Percentiles rank a stretch among this genome's conserved stretches.
Conservation (phyloP, 2,113 vertebrate species). For the Leucoraja erinaceus region DNA sequence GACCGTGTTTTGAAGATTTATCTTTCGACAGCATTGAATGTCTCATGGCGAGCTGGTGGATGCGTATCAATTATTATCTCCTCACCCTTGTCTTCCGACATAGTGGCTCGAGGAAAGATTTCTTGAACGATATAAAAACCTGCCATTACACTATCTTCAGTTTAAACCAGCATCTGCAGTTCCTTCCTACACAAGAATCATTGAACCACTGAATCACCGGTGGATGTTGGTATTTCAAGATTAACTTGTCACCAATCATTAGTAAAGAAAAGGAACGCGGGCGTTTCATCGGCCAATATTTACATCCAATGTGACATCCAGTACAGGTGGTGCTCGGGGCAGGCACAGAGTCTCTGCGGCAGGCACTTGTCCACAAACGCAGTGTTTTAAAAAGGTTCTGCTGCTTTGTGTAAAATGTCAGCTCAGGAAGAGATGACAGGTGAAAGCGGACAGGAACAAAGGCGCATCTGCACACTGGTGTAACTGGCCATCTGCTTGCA, state of each 20-base stretch:
- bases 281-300: background rate
- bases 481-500: background rate
- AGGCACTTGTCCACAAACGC: background rate
- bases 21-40: too few species aligned
- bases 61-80: too few species aligned
- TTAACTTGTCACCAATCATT: background rate
- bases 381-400: background rate
- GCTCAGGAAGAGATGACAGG: background rate
- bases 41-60: too few species aligned
- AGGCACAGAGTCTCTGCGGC: background rate
- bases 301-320: background rate
- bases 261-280: background rate
- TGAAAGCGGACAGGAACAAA: background rate
- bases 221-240: background rate
- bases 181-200: too few species aligned
- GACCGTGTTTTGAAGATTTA: too few species aligned
- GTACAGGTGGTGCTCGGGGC: background rate
- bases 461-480: too few species aligned
- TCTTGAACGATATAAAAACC: too few species aligned
- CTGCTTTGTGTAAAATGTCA: constrained; percentile 8
- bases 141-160: too few species aligned
- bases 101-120: too few species aligned
- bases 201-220: too few species aligned
- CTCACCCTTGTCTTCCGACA: too few species aligned
- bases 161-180: too few species aligned